phyloP scores from a whole-genome alignment of 2,888 invertebrate species.

The Agrotis clavis region DNA sequence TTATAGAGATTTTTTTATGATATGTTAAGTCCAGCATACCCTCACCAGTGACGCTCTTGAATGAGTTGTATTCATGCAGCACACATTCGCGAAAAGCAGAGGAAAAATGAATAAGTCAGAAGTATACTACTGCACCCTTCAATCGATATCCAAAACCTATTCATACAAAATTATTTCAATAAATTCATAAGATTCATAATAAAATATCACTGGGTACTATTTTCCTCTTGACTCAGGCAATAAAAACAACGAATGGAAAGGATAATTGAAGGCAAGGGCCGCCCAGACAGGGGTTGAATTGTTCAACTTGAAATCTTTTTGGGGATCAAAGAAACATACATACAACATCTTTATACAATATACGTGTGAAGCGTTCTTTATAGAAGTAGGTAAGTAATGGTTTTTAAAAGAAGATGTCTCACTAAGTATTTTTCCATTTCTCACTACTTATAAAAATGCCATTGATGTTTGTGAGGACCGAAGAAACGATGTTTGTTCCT shows the following conservation, averaged over 20 bases:
- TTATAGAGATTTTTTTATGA: no score
- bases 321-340: not conserved
- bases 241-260: slow-evolving; percentile 17
- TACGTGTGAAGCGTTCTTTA: no score
- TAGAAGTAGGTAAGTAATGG: no score
- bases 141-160: slow-evolving; percentile 10
- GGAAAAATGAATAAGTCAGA: not conserved
- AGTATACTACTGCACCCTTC: not conserved
- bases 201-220: not conserved
- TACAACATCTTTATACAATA: no score
- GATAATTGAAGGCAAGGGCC: slow-evolving; percentile 1
- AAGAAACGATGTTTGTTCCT: no score
- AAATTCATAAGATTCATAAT: not conserved
- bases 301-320: slow-evolving; percentile 10
- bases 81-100: no score
- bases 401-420: no score
- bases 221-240: slow-evolving; percentile 1
- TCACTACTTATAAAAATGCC: no score
- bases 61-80: not conserved
- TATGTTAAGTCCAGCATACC: no score
- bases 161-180: not conserved
- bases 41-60: not conserved
- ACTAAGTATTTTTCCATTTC: no score
- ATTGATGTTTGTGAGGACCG: no score
- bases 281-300: not conserved